These are phyloP conservation scores for Dryococelus australis DNA, from an alignment of 2,888 invertebrate species.

Conservation along the genomic window DNA sequence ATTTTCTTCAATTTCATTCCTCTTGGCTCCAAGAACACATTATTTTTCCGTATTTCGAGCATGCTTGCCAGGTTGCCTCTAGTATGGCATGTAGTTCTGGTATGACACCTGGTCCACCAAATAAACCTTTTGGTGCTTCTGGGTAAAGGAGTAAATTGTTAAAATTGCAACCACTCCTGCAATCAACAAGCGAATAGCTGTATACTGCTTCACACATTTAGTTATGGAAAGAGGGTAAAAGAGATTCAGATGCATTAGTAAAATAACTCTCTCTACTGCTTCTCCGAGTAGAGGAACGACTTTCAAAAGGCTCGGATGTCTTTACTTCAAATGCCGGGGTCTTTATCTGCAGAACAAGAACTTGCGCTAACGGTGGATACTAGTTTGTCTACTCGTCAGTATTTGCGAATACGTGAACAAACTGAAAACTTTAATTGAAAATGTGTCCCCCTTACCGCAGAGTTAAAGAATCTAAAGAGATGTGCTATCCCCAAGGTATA, in stretches of 20 bases:
- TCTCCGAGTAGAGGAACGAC: not conserved
- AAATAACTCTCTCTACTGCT: slow-evolving; percentile 9
- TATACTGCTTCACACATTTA: not conserved
- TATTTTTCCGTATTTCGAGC: not conserved
- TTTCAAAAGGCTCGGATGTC: not conserved
- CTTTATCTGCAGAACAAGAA: not conserved
- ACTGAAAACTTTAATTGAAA: not conserved
- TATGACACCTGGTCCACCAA: not conserved
- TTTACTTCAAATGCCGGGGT: not conserved
- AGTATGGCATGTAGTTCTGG: not conserved
- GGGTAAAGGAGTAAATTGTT: not conserved
- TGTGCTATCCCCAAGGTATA: not conserved
- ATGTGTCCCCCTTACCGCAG: not conserved
- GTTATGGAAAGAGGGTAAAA: not conserved
- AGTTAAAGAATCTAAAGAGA: not conserved
- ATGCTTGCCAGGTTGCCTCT: too few relatives aligned
- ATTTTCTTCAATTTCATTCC: not conserved
- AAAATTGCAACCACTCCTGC: not conserved
- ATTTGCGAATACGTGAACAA: not conserved
- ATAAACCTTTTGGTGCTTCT: not conserved
- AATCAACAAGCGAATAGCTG: not conserved
- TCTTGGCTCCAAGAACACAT: not conserved
- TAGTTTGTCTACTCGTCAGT: not conserved
- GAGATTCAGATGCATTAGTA: not conserved
- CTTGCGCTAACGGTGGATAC: not conserved